Evolutionary conservation across 2,113 vertebrate genomes (phyloP).

Genomic region (Phaetusa simplex): DNA sequence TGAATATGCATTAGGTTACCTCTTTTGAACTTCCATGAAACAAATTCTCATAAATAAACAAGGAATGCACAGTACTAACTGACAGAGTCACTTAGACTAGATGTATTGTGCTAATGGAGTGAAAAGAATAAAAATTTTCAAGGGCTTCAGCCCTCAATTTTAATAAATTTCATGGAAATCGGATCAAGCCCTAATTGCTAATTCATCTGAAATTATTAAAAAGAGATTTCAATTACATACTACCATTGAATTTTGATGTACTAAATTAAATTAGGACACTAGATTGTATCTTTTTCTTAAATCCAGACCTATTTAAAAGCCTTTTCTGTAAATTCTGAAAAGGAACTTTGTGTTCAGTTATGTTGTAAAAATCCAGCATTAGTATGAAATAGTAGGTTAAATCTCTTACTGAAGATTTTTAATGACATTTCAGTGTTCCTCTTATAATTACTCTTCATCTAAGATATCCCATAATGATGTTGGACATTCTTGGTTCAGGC

Average conservation of each 20-base stretch:
- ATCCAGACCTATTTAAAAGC: slow-evolving; percentile 81
- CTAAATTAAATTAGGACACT: slow-evolving; percentile 91
- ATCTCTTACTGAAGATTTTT: slow-evolving; percentile 99
- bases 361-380: slow-evolving; percentile 84
- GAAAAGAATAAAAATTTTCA: slow-evolving; percentile 84
- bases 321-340: slow-evolving; percentile 85
- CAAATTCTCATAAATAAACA: slow-evolving; percentile 88
- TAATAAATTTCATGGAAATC: slow-evolving; percentile 91
- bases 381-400: slow-evolving; percentile 98
- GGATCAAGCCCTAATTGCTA: slow-evolving; percentile 94
- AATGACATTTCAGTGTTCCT: slow-evolving; percentile 99
- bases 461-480: slow-evolving; percentile 99
- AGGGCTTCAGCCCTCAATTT: slow-evolving; percentile 87
- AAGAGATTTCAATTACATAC: slow-evolving; percentile 97
- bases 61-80: slow-evolving; percentile 74
- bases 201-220: slow-evolving; percentile 99
- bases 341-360: slow-evolving; percentile 85
- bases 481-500: slow-evolving; percentile 99
- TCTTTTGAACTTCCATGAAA: slow-evolving; percentile 83
- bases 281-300: slow-evolving; percentile 87
- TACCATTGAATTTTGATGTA: slow-evolving; percentile 88
- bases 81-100: slow-evolving; percentile 79
- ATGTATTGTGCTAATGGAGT: slow-evolving; percentile 79
- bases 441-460: slow-evolving; percentile 99
- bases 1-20: slow-evolving; percentile 82